Conservation (phyloP, 2,888 invertebrate species). For the Rhamnusium bicolor region DNA sequence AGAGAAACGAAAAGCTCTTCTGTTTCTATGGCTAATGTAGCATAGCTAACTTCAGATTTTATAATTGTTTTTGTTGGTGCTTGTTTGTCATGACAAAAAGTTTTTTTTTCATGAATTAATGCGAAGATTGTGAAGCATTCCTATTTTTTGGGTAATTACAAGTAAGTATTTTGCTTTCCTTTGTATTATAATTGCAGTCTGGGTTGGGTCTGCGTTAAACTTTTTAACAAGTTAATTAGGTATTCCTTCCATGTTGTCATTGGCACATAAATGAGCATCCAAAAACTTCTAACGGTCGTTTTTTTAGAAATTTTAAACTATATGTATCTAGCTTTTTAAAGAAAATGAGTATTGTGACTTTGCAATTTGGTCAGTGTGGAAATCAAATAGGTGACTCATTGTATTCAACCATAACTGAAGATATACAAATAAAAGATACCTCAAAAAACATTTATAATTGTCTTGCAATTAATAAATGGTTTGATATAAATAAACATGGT, state of each 20-base stretch:
- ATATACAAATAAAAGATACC: slow-evolving; percentile 61
- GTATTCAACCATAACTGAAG: slow-evolving; percentile 69
- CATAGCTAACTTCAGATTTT: no score
- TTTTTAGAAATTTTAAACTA: not conserved
- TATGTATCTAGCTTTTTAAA: not conserved
- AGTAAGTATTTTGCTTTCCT: not conserved
- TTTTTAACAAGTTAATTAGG: not conserved
- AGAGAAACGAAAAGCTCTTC: no score
- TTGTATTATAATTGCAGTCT: no score
- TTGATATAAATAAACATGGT: slow-evolving; percentile 64
- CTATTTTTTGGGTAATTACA: no score
- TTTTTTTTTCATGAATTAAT: no score
- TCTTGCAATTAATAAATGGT: slow-evolving; percentile 70
- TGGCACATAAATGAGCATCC: not conserved
- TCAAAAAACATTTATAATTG: slow-evolving; percentile 61
- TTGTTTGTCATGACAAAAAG: no score
- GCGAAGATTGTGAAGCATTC: no score
- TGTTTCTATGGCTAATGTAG: no score
- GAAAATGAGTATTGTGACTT: slow-evolving; percentile 68
- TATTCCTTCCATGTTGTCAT: not conserved
- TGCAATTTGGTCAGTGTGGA: slow-evolving; percentile 75
- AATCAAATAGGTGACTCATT: slow-evolving; percentile 73
- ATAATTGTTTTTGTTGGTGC: no score
- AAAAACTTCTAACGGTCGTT: not conserved
- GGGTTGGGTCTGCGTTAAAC: no score